These are phyloP conservation scores for Halocynthia roretzi DNA, from an alignment of 23 tunicate species.

Conservation along the genomic window DNA sequence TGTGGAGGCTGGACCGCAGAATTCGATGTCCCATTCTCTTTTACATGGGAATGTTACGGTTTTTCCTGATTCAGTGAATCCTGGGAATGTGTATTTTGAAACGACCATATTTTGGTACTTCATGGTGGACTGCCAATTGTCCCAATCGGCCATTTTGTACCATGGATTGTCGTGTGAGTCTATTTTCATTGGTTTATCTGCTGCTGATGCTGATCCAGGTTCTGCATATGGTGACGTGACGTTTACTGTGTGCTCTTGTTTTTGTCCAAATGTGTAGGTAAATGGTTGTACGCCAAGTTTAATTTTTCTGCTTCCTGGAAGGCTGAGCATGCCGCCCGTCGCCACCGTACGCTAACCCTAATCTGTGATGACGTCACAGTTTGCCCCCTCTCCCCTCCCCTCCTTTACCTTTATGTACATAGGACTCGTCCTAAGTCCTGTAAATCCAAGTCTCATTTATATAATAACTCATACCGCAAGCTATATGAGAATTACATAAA, in stretches of 20 bases:
- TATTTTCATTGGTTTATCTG: no score
- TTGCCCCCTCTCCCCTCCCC: no score
- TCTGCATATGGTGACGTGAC: neutral
- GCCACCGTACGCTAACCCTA: no score
- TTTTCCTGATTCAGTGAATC: neutral
- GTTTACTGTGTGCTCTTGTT: neutral
- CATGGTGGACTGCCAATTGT: neutral
- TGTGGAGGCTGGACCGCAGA: neutral
- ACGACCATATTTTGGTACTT: neutral
- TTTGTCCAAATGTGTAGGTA: neutral
- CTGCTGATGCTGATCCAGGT: neutral
- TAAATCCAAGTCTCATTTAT: no score
- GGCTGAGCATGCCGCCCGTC: neutral
- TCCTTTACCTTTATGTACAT: no score
- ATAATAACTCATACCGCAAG: no score
- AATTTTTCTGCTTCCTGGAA: slow-evolving; percentile 1
- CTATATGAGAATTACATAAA: no score
- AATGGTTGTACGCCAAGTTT: neutral
- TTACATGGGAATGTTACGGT: neutral
- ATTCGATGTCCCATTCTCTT: neutral
- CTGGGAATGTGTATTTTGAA: slow-evolving; percentile 1
- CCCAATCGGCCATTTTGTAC: neutral
- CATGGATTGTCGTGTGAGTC: no score
- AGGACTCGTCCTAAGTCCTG: no score
- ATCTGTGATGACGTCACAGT: no score